Percentiles rank a stretch among this genome's conserved stretches.
phyloP scores from a whole-genome alignment of 2,888 invertebrate genomes.

The Drosophila pullipes region DNA sequence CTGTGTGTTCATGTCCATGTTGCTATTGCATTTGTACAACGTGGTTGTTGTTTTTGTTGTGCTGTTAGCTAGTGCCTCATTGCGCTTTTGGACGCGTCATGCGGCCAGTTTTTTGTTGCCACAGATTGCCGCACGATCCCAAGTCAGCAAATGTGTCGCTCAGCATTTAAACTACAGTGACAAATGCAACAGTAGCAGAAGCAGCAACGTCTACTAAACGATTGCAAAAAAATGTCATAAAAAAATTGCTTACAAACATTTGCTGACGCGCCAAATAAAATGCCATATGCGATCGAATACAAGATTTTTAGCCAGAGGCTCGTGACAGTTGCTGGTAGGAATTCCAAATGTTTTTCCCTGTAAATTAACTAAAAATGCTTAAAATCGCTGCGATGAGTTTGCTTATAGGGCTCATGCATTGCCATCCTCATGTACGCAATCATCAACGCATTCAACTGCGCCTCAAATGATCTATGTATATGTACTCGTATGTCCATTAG shows the following conservation, averaged over 20 bases:
- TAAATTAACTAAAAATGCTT: slow-evolving; percentile 85
- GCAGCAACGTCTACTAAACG: slow-evolving; percentile 46
- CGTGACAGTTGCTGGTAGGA: slow-evolving; percentile 57
- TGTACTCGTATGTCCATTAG: slow-evolving; percentile 25
- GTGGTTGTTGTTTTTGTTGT: slow-evolving; percentile 24
- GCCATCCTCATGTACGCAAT: slow-evolving; percentile 45
- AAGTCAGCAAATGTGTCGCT: slow-evolving; percentile 79
- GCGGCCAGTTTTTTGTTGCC: slow-evolving; percentile 72
- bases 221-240: slow-evolving; percentile 77
- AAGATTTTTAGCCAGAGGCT: slow-evolving; percentile 72
- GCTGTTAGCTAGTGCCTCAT: slow-evolving; percentile 61
- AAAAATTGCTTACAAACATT: slow-evolving; percentile 81
- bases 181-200: slow-evolving; percentile 49
- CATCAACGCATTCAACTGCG: slow-evolving; percentile 56
- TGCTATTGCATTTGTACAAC: slow-evolving; percentile 33
- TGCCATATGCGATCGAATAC: slow-evolving; percentile 83
- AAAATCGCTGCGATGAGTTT: slow-evolving; percentile 80
- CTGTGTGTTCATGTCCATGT: slow-evolving; percentile 65
- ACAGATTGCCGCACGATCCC: slow-evolving; percentile 83
- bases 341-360: slow-evolving; percentile 81
- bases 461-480: slow-evolving; percentile 52
- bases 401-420: slow-evolving; percentile 75
- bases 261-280: slow-evolving; percentile 84
- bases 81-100: slow-evolving; percentile 80
- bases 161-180: slow-evolving; percentile 74